Base-by-base conservation (phyloP, 2,888 invertebrate genomes). In the Agonopterix alstromeriana region DNA sequence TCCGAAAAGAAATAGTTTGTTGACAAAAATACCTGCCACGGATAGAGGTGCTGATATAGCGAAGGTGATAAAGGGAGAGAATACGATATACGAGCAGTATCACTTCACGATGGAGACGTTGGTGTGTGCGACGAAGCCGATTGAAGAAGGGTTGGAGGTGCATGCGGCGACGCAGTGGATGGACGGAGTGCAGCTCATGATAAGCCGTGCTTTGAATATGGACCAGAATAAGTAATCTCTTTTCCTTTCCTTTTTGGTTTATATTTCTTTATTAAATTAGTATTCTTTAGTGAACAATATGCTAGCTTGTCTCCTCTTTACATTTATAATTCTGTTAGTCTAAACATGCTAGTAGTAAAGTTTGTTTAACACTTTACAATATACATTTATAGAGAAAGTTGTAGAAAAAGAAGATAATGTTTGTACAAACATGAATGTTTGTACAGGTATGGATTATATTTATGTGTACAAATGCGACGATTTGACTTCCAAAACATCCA, bases 81-180 rank as follows among this genome's bases (percentile, higher is more conserved):
- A 89, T 46, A 74, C 86, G 42, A 72, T 89, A 51, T 90, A 90
- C 27, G 69, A 84, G 10, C 95, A 95, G 63, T 94, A 93, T 63
- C 94, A 94, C 69, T 94, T 91, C 58, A 89, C 91, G 9, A 93
- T 94, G 92, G 95, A 95, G 71, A 91, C 92, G 0, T 90, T 93
- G 46, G 85, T 84, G 1, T 91, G 91, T 60, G 81, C 92, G 0
- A 90, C 91, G 11, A 70, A 90, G n/a, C 94, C 94, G 0, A 83
- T 80, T 4, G 95, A 95, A 65, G 93, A 94, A 65, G 93, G 92
- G 1, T 70, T 94, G 54, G 90, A 93, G 50, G 89, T 94, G 1
- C 90, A 88, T 63, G 75, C 91, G 1, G 63, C 92, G 0, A 79
- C 91, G 0, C 94, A 94, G 60, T 91, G 89, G 82, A 86, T 92